Conservation (phyloP, 2,113 vertebrate species). For the Pollimyrus isidori region DNA sequence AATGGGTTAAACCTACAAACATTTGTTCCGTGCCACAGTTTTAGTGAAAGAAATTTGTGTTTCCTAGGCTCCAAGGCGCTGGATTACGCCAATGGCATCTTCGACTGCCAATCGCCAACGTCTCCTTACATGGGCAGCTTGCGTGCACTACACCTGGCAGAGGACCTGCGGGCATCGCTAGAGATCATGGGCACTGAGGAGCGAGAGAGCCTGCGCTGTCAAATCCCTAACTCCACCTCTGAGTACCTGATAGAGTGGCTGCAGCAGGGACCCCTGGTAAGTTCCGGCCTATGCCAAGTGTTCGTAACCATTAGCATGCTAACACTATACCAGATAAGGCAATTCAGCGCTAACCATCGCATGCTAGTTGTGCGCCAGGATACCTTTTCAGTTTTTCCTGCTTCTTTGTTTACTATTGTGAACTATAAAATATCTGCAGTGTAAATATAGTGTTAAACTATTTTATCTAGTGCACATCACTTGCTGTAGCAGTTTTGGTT, state of each 20-base stretch:
- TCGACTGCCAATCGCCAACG: conserved; percentile 93
- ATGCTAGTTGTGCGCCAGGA: background rate
- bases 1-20: background rate
- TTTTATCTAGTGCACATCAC: background rate
- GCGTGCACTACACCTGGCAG: conserved; percentile 83
- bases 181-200: conserved; percentile 89
- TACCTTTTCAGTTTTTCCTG: background rate
- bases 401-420: background rate
- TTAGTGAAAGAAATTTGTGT: background rate
- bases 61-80: conserved; percentile 88
- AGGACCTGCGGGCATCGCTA: conserved; percentile 78
- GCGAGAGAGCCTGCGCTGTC: conserved; percentile 79
- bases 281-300: background rate
- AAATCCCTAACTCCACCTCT: conserved; percentile 80
- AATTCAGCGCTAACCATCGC: background rate
- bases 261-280: conserved; percentile 81
- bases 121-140: conserved; percentile 87
- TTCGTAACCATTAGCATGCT: background rate
- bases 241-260: conserved; percentile 81
- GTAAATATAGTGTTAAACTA: background rate
- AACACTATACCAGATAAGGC: background rate
- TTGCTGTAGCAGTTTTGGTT: background rate
- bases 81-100: conserved; percentile 90
- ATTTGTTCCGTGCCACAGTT: background rate
- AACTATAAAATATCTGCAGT: background rate